Evolutionary conservation across 2,888 invertebrate species (phyloP), one percentile per base, ranked within the genome.

Genomic region (Lochmaea crataegi): DNA sequence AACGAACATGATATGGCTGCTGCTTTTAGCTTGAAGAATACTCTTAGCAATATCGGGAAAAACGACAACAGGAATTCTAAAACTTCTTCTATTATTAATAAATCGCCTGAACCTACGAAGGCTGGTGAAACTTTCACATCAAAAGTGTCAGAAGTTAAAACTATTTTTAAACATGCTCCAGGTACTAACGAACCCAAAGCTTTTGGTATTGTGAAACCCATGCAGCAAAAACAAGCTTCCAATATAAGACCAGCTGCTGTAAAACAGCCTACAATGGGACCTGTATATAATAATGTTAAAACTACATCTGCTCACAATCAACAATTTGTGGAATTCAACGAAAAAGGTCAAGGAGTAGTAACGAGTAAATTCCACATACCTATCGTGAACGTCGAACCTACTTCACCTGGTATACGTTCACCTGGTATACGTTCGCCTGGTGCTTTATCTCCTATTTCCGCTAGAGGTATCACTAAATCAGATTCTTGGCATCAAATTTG

Each of bases 401-500:
- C 77, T 53, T 77, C 81, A 3, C 78, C 79, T 32, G 60, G 60
- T 32, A 38, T 60, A 32, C 9, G 14, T 4, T 60, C 60, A 16
- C 38, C 61, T n/a, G n/a, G n/a, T n/a, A 38, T 60, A 32, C 9
- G 14, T 4, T 60, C 60, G 10, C 38, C 61, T 18, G 16, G 38
- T 18, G 18, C 41, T 53, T 75, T 71, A 48, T 66, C 78, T 45
- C 82, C 81, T 4, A 84, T 85, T 11, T 83, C 83, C 9, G 81
- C 82, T 78, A 80, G 82, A 73, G 85, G 85, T n/a, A 82, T 91
- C 11, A 91, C 90, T 80, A 93, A 94, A 84, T 94, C 94, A 10
- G 94, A 94, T 84, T 94, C 94, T 4, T 95, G 94, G 94, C 93
- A 94, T 83, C 93, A 94, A 82, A 88, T 94, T 74, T 89, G 89